Evolutionary conservation across 2,113 vertebrate species (phyloP).

Genomic region (Laticauda colubrina): DNA sequence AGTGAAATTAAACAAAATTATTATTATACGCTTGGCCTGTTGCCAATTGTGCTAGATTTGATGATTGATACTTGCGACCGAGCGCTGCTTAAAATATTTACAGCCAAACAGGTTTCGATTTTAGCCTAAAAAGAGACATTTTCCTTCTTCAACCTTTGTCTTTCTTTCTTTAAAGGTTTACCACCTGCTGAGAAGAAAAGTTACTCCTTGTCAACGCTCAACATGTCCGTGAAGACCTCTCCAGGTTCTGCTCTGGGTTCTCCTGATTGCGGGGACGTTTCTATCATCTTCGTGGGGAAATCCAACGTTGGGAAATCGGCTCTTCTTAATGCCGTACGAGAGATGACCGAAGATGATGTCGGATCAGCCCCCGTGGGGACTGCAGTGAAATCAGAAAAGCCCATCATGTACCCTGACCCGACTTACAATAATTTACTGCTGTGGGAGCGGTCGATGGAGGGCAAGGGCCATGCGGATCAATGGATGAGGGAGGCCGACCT

Average conservation of each 20-base stretch:
- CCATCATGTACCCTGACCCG: slow-evolving; percentile 25
- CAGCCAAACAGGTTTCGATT: background rate
- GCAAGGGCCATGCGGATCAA: background rate
- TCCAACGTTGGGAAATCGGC: background rate
- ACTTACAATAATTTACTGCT: slow-evolving; percentile 27
- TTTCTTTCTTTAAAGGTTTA: background rate
- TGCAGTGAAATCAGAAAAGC: background rate
- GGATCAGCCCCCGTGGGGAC: background rate
- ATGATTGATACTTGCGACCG: background rate
- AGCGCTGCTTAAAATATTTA: background rate
- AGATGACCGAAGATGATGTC: background rate
- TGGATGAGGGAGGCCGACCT: slow-evolving; percentile 38
- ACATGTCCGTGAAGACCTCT: background rate
- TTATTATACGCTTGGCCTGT: background rate
- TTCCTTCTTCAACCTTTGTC: background rate
- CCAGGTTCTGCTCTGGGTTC: background rate
- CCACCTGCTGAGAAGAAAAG: background rate
- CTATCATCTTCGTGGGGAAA: slow-evolving; percentile 9
- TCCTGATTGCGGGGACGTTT: slow-evolving; percentile 22
- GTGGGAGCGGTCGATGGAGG: slow-evolving; percentile 35
- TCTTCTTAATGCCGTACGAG: slow-evolving; percentile 13
- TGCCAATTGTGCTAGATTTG: background rate
- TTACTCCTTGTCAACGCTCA: background rate
- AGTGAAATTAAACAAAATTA: background rate
- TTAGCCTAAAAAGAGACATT: background rate